Evolutionary conservation across 2,888 invertebrate genomes (phyloP).

Genomic region (Drosophila rellima): DNA sequence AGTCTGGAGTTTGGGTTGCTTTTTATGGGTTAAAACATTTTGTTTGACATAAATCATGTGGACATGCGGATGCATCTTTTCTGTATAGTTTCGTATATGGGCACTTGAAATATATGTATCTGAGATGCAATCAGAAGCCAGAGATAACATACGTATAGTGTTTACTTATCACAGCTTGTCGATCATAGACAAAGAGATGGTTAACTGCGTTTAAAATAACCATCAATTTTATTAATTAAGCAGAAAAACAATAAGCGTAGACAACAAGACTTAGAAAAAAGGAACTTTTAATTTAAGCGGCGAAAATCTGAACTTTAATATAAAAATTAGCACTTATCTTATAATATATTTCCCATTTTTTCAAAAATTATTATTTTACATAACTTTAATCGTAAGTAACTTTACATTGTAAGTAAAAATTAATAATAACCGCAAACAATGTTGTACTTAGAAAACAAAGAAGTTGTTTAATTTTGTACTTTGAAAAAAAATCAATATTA

Average conservation of each 20-base stretch:
- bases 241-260: conserved; percentile 31
- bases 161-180: not conserved
- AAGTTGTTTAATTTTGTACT: too few species aligned
- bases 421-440: too few species aligned
- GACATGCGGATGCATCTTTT: conserved; percentile 2
- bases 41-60: conserved; percentile 42
- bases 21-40: conserved; percentile 48
- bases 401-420: too few species aligned
- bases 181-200: conserved; percentile 14
- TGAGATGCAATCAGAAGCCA: conserved; percentile 14
- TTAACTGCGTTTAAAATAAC: conserved; percentile 1
- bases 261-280: not conserved
- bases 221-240: conserved; percentile 23
- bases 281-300: not conserved
- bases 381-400: too few species aligned
- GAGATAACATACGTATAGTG: not conserved
- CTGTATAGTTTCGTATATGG: conserved; percentile 1
- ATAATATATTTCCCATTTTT: not conserved
- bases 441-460: too few species aligned
- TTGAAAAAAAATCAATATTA: too few species aligned
- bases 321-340: not conserved
- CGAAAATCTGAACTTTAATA: not conserved
- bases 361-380: too few species aligned
- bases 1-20: conserved; percentile 18
- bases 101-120: conserved; percentile 18